Evolutionary conservation across 1,140 invertebrate species (phyloP).

Genomic region (Bicyclus anynana): DNA sequence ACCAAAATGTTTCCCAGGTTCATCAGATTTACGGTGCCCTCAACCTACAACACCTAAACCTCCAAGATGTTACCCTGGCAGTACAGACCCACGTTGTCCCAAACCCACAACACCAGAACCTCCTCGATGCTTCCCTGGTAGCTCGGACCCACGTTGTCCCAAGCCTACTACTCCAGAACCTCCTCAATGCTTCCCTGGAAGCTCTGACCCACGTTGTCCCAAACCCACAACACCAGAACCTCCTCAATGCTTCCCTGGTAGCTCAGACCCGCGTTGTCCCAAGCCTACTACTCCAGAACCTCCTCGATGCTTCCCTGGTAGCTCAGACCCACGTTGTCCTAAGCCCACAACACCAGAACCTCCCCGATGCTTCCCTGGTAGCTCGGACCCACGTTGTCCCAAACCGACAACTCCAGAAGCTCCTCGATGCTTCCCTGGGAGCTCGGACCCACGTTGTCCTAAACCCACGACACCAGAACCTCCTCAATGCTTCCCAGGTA

Average conservation of each 20-base stretch:
- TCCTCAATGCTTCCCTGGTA: conserved; percentile 62
- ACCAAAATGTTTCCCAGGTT: conserved; percentile 31
- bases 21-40: conserved; percentile 28
- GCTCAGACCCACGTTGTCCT: conserved; percentile 7
- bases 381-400: conserved; percentile 13
- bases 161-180: conserved; percentile 16
- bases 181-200: conserved; percentile 63
- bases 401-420: conserved; percentile 38
- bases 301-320: conserved; percentile 16
- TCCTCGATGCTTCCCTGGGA: conserved; percentile 40
- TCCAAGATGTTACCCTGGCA: conserved; percentile 60
- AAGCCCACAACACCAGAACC: conserved; percentile 8
- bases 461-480: conserved; percentile 26
- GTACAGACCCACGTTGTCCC: conserved; percentile 61
- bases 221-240: conserved; percentile 32
- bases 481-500: conserved; percentile 14
- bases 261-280: conserved; percentile 60
- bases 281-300: conserved; percentile 18
- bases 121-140: conserved; percentile 65
- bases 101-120: conserved; percentile 37
- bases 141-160: conserved; percentile 50
- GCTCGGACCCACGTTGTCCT: conserved; percentile 48
- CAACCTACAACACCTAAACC: conserved; percentile 16
- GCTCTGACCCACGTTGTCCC: conserved; percentile 65
- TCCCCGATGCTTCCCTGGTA: background rate